These are phyloP conservation scores for Myripristis jacobus DNA, from an alignment of 2,797 vertebrate species.

Conservation along the genomic window DNA sequence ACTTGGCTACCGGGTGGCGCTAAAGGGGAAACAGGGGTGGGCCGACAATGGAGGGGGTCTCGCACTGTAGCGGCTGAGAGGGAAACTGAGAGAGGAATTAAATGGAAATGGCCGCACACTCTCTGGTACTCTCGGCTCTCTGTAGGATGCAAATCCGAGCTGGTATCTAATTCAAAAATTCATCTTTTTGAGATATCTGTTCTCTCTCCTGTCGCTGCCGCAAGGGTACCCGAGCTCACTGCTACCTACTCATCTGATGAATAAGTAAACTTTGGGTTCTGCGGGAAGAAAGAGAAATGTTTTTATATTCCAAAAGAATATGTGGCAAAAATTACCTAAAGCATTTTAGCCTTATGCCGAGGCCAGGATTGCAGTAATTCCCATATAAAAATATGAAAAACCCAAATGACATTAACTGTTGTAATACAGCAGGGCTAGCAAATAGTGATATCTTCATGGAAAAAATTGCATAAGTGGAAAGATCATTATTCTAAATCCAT, in stretches of 20 bases:
- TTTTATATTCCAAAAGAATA: background rate
- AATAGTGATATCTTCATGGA: background rate
- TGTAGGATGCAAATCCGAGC: background rate
- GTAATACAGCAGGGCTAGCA: no score
- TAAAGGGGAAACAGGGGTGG: slow-evolving; percentile 32
- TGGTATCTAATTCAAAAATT: slow-evolving; percentile 1
- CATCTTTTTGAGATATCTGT: background rate
- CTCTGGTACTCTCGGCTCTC: no score
- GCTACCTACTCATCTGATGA: no score
- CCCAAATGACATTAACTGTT: no score
- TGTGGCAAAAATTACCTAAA: background rate
- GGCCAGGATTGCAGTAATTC: background rate
- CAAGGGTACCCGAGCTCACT: background rate
- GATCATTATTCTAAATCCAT: slow-evolving; percentile 21
- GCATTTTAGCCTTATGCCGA: background rate
- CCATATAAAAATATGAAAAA: no score
- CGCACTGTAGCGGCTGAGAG: slow-evolving; percentile 5
- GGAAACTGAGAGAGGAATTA: slow-evolving; percentile 22
- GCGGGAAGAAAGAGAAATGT: no score
- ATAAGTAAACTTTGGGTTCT: no score
- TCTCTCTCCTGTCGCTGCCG: background rate
- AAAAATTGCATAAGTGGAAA: slow-evolving; percentile 6
- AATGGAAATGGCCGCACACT: background rate
- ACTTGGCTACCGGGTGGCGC: slow-evolving; percentile 62
- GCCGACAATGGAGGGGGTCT: slow-evolving; percentile 45